Conservation (phyloP, 2,113 vertebrate genomes). For the Columba janthina region DNA sequence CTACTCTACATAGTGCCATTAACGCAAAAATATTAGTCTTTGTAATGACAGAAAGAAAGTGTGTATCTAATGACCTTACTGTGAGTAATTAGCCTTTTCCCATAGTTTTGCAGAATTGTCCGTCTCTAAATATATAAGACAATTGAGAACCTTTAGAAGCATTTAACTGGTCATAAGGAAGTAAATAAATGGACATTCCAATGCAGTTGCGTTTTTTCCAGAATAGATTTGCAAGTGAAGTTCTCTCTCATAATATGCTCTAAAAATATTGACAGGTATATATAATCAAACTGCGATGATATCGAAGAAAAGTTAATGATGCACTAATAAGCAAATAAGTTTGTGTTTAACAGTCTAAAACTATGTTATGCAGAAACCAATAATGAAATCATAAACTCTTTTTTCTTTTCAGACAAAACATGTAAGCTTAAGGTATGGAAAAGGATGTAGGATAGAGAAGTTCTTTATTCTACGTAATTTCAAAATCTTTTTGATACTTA, state of each 20-base stretch:
- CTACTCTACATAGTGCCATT: constrained; percentile 40
- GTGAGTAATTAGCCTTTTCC: constrained; percentile 70
- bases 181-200: not conserved
- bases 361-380: constrained; percentile 22
- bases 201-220: not conserved
- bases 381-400: constrained; percentile 13
- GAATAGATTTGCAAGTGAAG: not conserved
- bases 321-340: constrained; percentile 22
- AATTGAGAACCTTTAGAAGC: constrained; percentile 50
- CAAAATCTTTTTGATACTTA: not conserved
- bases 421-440: not conserved
- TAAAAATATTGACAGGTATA: constrained; percentile 53
- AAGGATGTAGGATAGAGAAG: not conserved
- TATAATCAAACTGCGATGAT: constrained; percentile 37
- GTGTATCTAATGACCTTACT: constrained; percentile 70
- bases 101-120: constrained; percentile 59
- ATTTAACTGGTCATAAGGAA: not conserved
- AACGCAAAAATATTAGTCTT: constrained; percentile 70
- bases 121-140: constrained; percentile 59
- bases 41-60: constrained; percentile 68
- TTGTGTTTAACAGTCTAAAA: constrained; percentile 48
- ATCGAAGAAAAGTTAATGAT: constrained; percentile 46
- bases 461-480: not conserved
- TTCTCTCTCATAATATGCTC: constrained; percentile 11
- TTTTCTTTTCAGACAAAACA: not conserved